A percentile compares a stretch with the other conserved stretches of the same genome.
Conservation (phyloP, 2,113 vertebrate genomes). For the Narcine bancroftii region DNA sequence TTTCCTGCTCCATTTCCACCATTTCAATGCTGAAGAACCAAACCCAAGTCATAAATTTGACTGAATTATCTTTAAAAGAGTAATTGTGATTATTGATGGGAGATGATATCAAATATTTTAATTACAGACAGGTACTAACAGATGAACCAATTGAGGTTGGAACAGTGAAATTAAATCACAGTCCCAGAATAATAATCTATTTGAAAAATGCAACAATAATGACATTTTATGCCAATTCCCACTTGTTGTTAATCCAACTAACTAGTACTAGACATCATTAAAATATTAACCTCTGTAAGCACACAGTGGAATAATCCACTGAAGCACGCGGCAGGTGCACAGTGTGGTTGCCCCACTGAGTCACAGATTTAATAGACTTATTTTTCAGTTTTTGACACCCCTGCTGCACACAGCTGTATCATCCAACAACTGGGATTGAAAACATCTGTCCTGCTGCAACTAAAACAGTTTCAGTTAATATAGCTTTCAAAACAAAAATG, state of each 20-base stretch:
- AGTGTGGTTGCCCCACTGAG: neutral
- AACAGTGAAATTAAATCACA: neutral
- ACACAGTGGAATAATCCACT: neutral
- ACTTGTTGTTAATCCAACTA: neutral
- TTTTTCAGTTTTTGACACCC: neutral
- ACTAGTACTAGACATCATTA: constrained; percentile 18
- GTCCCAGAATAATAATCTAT: neutral
- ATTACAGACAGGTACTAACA: neutral
- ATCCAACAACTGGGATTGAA: neutral
- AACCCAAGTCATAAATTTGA: neutral
- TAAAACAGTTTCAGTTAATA: no score
- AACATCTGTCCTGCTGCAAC: neutral
- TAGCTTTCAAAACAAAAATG: no score
- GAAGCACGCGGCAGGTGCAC: neutral
- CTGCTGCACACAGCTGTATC: neutral
- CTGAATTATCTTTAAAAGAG: neutral
- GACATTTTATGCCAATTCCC: neutral
- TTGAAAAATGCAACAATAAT: neutral
- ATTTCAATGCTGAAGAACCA: neutral
- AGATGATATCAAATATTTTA: neutral
- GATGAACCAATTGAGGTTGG: neutral
- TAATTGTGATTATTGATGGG: neutral
- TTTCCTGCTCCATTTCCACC: neutral
- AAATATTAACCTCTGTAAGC: neutral
- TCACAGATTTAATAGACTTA: neutral